Base-by-base conservation (phyloP, 2,888 invertebrate genomes). In the Pammene fasciana region DNA sequence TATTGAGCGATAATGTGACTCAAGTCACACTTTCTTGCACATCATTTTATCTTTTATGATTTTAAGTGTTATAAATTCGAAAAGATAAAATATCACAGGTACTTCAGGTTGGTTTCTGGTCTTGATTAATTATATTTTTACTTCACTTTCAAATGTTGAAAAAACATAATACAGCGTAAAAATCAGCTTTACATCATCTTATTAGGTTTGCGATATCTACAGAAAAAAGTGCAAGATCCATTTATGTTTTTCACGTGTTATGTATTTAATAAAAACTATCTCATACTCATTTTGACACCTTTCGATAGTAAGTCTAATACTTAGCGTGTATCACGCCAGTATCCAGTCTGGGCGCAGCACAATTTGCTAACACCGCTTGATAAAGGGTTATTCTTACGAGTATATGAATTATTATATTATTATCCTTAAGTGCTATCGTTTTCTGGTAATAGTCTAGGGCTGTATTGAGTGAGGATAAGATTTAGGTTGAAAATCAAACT, bases 301-400 rank as follows among this genome's bases (percentile, higher is more conserved):
- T 70, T 62, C 64, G 56, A n/a, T 43, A 48, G 38, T n/a, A n/a
- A n/a, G n/a, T 54, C 41, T 55, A 50, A 56, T 18, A 36, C 43
- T 6, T 87, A 72, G 89, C 89, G 88, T 88, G 89, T 78, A 78
- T 78, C 75, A 75, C 72, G 80, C 75, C 83, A 79, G 79, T 87
- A 84, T 78, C 76, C 73, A 36, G 65, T 71, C 68, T 73, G 71
- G 71, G 79, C 78, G 75, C 79, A 79, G 76, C 79, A 79, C 84
- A 81, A 78, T 80, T 79, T 79, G 78, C 79, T 80, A 80, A 81
- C 79, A 79, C 74, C 78, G 75, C 75, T 73, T 78, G 75, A 80
- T 79, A 80, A 87, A 87, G 87, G 86, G 86, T 83, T 87, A 82
- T 87, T 85, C 78, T 71, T 74, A 26, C 26, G 26, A 26, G 26